Conservation (phyloP, 2,888 invertebrate species). For the Criorhina ranunculi region DNA sequence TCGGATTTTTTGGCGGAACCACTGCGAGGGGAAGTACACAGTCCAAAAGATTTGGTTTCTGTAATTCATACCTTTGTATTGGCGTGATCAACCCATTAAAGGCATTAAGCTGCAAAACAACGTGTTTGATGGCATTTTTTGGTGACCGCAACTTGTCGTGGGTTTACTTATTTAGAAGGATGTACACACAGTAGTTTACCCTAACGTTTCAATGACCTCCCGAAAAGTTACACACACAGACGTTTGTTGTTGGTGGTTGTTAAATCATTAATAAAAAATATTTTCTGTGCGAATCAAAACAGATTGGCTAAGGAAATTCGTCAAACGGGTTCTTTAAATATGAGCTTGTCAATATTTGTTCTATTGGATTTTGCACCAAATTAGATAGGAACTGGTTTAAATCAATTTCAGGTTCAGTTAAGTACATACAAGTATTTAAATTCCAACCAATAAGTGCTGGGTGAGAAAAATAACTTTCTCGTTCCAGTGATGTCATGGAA, state of each 20-base stretch:
- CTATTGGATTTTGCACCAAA: neutral
- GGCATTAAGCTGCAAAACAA: neutral
- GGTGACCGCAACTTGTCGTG: neutral
- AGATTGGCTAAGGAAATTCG: neutral
- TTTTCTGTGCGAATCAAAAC: too few species aligned
- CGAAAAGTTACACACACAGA: neutral
- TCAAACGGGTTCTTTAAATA: neutral
- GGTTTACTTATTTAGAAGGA: neutral
- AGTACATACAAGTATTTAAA: neutral
- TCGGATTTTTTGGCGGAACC: neutral
- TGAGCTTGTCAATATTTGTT: neutral
- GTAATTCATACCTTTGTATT: conserved; percentile 5
- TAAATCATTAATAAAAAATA: too few species aligned
- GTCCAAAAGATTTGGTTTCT: neutral
- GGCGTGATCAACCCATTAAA: conserved; percentile 22
- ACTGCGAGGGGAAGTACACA: conserved; percentile 11
- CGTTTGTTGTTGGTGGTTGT: too few species aligned
- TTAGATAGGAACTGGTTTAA: neutral
- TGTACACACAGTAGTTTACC: neutral
- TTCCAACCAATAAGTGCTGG: neutral
- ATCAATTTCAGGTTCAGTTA: conserved; percentile 1
- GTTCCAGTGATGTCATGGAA: neutral
- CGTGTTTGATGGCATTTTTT: neutral
- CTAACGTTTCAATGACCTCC: conserved; percentile 19
- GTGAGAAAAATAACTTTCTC: too few species aligned